Conservation (phyloP, 1,140 invertebrate species). For the Cotesia chilonis region DNA sequence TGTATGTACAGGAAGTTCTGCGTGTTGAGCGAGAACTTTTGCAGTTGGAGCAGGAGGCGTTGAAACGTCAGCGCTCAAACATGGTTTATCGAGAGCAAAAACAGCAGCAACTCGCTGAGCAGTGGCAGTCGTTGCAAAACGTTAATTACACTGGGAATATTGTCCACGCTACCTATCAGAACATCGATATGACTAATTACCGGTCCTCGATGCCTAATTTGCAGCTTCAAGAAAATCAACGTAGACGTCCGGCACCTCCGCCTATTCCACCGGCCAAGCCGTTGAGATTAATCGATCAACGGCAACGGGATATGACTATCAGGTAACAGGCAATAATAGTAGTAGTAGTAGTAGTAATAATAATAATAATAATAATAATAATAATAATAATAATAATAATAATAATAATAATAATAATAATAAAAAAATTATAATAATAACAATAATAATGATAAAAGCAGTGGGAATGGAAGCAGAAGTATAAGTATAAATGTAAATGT, state of each 20-base stretch:
- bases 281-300: slow-evolving; percentile 59
- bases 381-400: too few species aligned
- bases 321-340: slow-evolving; percentile 59
- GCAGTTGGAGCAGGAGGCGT: slow-evolving; percentile 79
- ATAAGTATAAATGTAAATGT: slow-evolving; percentile 41
- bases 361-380: too few species aligned
- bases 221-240: slow-evolving; percentile 62
- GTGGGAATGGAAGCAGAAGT: too few species aligned
- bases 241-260: slow-evolving; percentile 61
- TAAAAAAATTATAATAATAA: too few species aligned
- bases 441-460: too few species aligned
- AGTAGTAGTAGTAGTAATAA: not conserved
- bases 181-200: slow-evolving; percentile 63
- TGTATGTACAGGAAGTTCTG: slow-evolving; percentile 71
- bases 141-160: slow-evolving; percentile 48
- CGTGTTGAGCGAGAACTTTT: slow-evolving; percentile 79
- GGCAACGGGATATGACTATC: slow-evolving; percentile 63
- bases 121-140: slow-evolving; percentile 62
- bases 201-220: slow-evolving; percentile 77
- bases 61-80: slow-evolving; percentile 78
- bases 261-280: slow-evolving; percentile 67
- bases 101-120: slow-evolving; percentile 58
- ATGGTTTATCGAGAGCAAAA: slow-evolving; percentile 71
- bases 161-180: slow-evolving; percentile 44
- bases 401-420: too few species aligned